Percentiles rank a stretch among this genome's conserved stretches.
phyloP scores from a whole-genome alignment of 2,888 invertebrate genomes.

The Cremastinae sp. region DNA sequence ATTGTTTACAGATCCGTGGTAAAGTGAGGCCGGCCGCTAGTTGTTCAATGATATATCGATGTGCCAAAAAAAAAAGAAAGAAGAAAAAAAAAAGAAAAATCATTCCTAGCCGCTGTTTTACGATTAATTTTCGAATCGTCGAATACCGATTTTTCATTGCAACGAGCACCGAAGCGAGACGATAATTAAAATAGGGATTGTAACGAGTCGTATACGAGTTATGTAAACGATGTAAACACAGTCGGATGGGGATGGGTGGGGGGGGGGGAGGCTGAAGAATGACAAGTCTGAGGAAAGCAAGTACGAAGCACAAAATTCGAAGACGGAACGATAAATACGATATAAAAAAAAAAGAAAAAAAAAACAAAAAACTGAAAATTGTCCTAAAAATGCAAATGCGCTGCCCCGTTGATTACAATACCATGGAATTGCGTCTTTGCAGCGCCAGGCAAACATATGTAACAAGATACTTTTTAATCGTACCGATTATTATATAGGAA shows the following conservation, averaged over 20 bases:
- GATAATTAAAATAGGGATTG: constrained; percentile 13
- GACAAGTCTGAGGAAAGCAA: constrained; percentile 8
- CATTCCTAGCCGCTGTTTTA: constrained; percentile 52
- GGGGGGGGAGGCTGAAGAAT: background rate
- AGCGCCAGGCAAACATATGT: constrained; percentile 33
- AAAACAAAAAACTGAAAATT: too few relatives aligned
- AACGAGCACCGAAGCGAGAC: constrained; percentile 1
- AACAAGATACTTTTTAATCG: constrained; percentile 57
- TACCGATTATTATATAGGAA: constrained; percentile 72
- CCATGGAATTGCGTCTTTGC: constrained; percentile 60
- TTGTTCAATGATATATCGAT: constrained; percentile 43
- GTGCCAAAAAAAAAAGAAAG: constrained; percentile 47
- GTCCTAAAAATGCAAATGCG: constrained; percentile 76
- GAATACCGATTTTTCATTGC: background rate
- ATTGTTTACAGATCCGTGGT: constrained; percentile 51
- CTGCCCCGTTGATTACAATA: constrained; percentile 66
- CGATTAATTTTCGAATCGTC: background rate
- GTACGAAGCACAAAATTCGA: constrained; percentile 42
- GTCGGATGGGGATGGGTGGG: constrained; percentile 10
- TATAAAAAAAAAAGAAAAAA: constrained; percentile 67
- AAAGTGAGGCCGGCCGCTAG: constrained; percentile 55
- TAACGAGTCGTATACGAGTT: constrained; percentile 48
- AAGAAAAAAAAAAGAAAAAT: constrained; percentile 21
- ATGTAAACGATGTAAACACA: constrained; percentile 60
- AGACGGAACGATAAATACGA: constrained; percentile 71